Evolutionary conservation across 35 echinoderm and acorn worm species (phyloP).

Genomic region (Diadema setosum): DNA sequence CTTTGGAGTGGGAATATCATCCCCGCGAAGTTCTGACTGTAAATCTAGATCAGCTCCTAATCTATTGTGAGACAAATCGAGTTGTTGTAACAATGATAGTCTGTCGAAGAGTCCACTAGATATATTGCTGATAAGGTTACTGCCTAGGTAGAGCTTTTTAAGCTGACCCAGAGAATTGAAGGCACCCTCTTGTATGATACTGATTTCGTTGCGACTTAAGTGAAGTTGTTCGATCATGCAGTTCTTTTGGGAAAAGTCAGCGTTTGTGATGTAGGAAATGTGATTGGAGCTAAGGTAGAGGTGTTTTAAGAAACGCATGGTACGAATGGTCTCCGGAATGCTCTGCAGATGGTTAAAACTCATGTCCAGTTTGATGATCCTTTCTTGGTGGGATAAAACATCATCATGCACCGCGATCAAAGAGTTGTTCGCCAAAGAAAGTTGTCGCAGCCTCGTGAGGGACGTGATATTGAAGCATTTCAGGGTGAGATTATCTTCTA

Average conservation of each 20-base stretch:
- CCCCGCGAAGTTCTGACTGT: background rate
- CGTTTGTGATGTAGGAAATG: background rate
- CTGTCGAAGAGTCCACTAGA: background rate
- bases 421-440: background rate
- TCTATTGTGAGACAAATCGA: background rate
- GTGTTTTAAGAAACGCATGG: background rate
- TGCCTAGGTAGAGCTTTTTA: background rate
- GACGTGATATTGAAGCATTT: background rate
- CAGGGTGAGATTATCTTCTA: background rate
- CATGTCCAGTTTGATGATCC: background rate
- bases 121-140: constrained; percentile 6
- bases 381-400: background rate
- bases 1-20: constrained; percentile 9
- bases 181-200: background rate
- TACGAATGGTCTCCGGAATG: background rate
- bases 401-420: background rate
- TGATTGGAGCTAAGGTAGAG: background rate
- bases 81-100: background rate
- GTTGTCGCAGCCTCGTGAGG: background rate
- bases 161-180: background rate
- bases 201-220: background rate
- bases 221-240: background rate
- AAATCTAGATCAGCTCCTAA: background rate
- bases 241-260: background rate
- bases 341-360: background rate